Evolutionary conservation across 2,888 invertebrate genomes (phyloP), one percentile per base, ranked within the genome.

Genomic region (Deilephila elpenor): DNA sequence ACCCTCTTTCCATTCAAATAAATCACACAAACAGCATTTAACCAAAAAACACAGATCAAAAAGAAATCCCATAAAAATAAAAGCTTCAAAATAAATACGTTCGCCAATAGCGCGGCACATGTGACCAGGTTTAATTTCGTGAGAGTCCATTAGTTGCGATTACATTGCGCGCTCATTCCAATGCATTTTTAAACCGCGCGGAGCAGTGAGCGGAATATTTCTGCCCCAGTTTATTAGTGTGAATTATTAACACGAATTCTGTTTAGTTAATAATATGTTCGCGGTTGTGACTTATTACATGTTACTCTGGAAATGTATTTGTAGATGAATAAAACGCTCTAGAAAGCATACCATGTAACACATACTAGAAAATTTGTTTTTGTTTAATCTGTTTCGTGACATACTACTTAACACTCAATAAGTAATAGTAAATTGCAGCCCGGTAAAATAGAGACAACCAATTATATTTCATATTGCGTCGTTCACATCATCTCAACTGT

Each of bases 81-180:
- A 56, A 56, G 19, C 17, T 56, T 56, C 19, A 56, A 7, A 19
- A n/a, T n/a, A n/a, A 56, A 56, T 56, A 56, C n/a, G 7, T 56
- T 6, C 56, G 56, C 19, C 56, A 56, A 56, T 56, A 14, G n/a
- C 56, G n/a, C 56, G 17, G n/a, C 56, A 7, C n/a, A 19, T 56
- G 56, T n/a, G 56, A 56, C 56, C 56, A 56, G n/a, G 19, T 56
- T 56, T 56, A 17, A 56, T 56, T 56, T n/a, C 19, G n/a, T n/a
- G 56, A n/a, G 56, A 56, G 56, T 56, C 56, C 56, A 56, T 56
- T 56, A 56, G 56, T n/a, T n/a, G n/a, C 56, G 56, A 56, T 56
- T 56, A 56, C 56, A 56, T 56, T n/a, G 56, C n/a, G 56, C 56
- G 56, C n/a, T 56, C 56, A n/a, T n/a, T 56, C 17, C 56, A n/a